A percentile compares a stretch with the other conserved stretches of the same genome.
These are phyloP conservation scores for Gobiocypris rarus DNA, from an alignment of 2,113 vertebrate genomes.

Conservation along the genomic window DNA sequence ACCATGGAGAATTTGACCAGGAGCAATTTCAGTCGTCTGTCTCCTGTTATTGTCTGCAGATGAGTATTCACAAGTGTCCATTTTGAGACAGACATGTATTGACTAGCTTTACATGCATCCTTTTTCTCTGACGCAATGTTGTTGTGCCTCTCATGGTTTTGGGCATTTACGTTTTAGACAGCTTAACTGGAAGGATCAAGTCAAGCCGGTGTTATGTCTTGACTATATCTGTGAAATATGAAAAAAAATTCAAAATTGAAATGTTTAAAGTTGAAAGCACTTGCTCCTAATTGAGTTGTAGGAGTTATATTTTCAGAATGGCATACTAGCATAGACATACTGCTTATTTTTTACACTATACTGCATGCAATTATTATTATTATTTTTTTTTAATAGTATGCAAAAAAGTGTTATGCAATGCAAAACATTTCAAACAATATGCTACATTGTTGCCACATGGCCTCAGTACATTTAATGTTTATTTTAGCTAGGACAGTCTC, in stretches of 20 bases:
- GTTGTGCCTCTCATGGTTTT: conserved; percentile 34
- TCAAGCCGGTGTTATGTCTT: neutral
- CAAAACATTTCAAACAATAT: too few relatives aligned
- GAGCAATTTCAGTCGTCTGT: conserved; percentile 49
- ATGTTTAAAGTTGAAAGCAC: neutral
- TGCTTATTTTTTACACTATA: neutral
- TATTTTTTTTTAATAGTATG: too few relatives aligned
- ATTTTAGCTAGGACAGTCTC: too few relatives aligned
- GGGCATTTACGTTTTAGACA: neutral
- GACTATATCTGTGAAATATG: neutral
- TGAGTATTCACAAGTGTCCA: conserved; percentile 49
- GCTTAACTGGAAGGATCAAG: neutral
- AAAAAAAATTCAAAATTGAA: neutral
- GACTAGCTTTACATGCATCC: conserved; percentile 56
- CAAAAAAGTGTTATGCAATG: too few relatives aligned
- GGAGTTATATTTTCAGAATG: neutral
- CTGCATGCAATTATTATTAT: neutral
- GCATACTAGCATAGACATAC: neutral
- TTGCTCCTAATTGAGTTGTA: neutral
- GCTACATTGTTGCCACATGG: too few relatives aligned
- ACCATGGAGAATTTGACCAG: conserved; percentile 56
- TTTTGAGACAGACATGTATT: conserved; percentile 56
- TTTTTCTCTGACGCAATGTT: conserved; percentile 31
- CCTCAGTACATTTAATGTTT: too few relatives aligned
- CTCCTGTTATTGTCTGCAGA: conserved; percentile 35